Evolutionary conservation across 2,113 vertebrate species (phyloP).

Genomic region (Sarotherodon lohbergeri): DNA sequence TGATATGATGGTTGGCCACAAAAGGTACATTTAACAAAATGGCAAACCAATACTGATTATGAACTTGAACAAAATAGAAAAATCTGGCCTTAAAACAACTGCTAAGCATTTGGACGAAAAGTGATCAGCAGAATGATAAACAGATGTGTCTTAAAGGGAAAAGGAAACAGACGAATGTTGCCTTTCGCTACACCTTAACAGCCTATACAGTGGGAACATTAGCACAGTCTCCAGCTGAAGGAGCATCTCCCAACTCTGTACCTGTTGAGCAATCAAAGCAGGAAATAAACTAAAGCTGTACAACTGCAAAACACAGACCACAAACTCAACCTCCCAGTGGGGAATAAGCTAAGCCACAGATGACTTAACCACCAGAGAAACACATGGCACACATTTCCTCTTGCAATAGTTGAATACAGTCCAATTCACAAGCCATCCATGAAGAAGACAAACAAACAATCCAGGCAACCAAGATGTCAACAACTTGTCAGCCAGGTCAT

Average conservation of each 20-base stretch:
- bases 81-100: background rate
- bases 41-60: background rate
- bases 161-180: background rate
- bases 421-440: background rate
- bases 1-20: background rate
- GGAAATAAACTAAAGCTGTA: background rate
- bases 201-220: background rate
- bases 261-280: background rate
- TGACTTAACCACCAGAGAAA: background rate
- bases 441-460: background rate
- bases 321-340: background rate
- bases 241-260: background rate
- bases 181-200: accelerated
- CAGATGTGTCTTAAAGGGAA: background rate
- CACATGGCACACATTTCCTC: background rate
- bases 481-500: background rate
- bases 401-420: background rate
- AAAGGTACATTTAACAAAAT: background rate
- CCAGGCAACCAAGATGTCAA: background rate
- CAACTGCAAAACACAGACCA: background rate
- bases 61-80: background rate
- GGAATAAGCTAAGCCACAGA: background rate
- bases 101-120: background rate
- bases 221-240: background rate
- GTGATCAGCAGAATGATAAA: background rate